These are phyloP conservation scores for Sebastes itinus DNA, from an alignment of 2,797 vertebrate genomes.

Conservation along the genomic window DNA sequence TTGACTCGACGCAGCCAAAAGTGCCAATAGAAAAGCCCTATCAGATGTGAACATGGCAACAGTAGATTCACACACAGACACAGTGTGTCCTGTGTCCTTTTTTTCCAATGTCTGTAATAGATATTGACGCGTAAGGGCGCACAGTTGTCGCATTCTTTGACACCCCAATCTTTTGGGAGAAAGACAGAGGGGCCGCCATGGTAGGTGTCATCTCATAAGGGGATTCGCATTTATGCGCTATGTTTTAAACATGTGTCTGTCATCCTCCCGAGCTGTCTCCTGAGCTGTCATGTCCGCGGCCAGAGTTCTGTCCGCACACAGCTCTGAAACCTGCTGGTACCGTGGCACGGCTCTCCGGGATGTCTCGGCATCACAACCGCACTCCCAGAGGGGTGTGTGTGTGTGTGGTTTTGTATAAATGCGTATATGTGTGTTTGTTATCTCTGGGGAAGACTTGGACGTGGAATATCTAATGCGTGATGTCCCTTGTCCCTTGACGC, in stretches of 20 bases:
- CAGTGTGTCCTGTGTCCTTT: conserved; percentile 3
- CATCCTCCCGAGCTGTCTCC: conserved; percentile 50
- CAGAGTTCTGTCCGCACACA: conserved; percentile 58
- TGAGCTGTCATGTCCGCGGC: conserved; percentile 58
- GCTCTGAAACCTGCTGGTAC: conserved; percentile 58
- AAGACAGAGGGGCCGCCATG: conserved; percentile 40
- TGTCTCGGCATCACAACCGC: conserved; percentile 33
- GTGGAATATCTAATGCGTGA: conserved; percentile 60
- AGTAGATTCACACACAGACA: not conserved
- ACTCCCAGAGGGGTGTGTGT: conserved; percentile 45
- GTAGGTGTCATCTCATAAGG: conserved; percentile 56
- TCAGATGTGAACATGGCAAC: not conserved
- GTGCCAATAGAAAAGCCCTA: no score
- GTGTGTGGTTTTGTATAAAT: conserved; percentile 10
- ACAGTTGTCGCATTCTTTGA: conserved; percentile 47
- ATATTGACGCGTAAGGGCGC: conserved; percentile 28
- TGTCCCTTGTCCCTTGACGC: conserved; percentile 54
- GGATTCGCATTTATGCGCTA: conserved; percentile 65
- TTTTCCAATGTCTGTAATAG: conserved; percentile 3
- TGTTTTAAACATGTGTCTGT: conserved; percentile 80
- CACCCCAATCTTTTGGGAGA: conserved; percentile 47
- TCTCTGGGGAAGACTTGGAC: conserved; percentile 37
- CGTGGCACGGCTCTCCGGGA: conserved; percentile 51
- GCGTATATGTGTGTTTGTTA: conserved; percentile 20
- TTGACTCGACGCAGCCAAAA: no score